These are phyloP conservation scores for Myotis myotis DNA, from an alignment of 2,797 vertebrate species.

Conservation along the genomic window DNA sequence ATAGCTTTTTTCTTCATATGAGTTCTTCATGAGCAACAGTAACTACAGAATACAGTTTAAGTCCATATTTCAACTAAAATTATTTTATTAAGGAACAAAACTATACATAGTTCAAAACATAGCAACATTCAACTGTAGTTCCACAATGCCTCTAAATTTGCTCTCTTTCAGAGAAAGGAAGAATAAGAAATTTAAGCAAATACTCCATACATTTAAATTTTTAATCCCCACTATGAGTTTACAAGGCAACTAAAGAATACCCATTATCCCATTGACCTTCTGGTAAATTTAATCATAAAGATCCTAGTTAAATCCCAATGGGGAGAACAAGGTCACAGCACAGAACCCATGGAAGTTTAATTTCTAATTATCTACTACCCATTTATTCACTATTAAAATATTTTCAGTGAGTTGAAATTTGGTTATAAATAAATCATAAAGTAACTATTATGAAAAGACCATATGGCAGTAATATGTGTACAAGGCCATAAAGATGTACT, in stretches of 20 bases:
- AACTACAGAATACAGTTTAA: not conserved
- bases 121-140: not conserved
- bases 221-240: not conserved
- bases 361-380: not conserved
- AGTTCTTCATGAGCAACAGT: not conserved
- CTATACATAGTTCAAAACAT: not conserved
- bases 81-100: not conserved
- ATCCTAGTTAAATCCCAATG: not conserved
- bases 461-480: not conserved
- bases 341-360: not conserved
- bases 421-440: not conserved
- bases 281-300: not conserved
- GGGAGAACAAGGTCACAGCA: not conserved
- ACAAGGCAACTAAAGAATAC: not conserved
- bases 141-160: not conserved
- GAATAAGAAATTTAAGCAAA: constrained; percentile 1
- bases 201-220: not conserved
- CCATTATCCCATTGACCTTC: not conserved
- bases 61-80: not conserved
- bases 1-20: not conserved
- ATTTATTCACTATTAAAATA: not conserved
- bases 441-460: not conserved
- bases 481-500: not conserved
- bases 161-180: not conserved
- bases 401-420: constrained; percentile 19